Evolutionary conservation across 2,113 vertebrate genomes (phyloP), one percentile per base, ranked within the genome.

Genomic region (Caloenas nicobarica): DNA sequence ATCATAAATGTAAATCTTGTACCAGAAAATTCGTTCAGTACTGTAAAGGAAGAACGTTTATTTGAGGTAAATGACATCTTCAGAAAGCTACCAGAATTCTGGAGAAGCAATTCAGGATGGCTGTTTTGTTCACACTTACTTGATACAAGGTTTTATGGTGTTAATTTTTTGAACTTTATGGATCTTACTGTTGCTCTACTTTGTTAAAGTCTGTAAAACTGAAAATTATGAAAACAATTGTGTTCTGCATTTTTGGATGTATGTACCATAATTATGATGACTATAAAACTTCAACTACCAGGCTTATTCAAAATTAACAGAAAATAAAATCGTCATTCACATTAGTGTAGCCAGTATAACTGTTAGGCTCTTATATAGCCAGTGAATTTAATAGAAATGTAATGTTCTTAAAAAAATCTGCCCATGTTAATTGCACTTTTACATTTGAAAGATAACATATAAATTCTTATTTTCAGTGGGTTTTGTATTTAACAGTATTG

Each of bases 391-490:
- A 91, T 46, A 34, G 48, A 76, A 77, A 64, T 91, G 62, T 94
- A 91, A 79, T 7, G 19, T 81, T 82, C 85, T 50, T 46, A 91
- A 26, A 88, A 91, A 96, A 92, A 53, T 36, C 83, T 94, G 73
- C 77, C 79, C 92, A 38, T 91, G 28, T 96, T 92, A 95, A 97
- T 78, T 95, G 86, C 81, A 96, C 94, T 97, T 97, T 88, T 91
- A 85, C 89, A 78, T 91, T 95, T 94, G 71, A 94, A 97, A 95
- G 54, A 58, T 82, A 83, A 92, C 81, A 64, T 66, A 81, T 85
- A 79, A 94, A 46, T 92, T 64, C 29, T 40, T 78, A 42, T 96
- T 83, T 95, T 85, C 33, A 78, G 33, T 89, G 69, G 7, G 26
- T 88, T 97, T 93, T 94, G 88, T 96, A 95, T 26, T 80, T 97